Percentiles rank a stretch among this genome's conserved stretches.
phyloP scores from a whole-genome alignment of 2,888 invertebrate species.

The Stegana nigrithorax region DNA sequence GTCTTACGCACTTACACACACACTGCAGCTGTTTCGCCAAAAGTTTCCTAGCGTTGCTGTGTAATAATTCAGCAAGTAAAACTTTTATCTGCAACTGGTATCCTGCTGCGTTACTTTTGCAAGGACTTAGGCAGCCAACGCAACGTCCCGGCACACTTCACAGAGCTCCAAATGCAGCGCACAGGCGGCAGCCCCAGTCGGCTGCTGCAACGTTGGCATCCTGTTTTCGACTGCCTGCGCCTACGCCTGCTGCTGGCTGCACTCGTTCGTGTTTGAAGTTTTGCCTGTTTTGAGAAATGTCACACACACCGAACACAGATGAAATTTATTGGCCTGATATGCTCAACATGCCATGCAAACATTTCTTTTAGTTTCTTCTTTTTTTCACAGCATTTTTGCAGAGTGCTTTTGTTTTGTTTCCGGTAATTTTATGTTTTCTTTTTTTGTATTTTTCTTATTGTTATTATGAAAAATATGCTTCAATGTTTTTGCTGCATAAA shows the following conservation, averaged over 20 bases:
- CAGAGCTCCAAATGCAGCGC: constrained; percentile 35
- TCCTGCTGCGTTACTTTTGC: neutral
- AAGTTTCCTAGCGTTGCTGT: constrained; percentile 1
- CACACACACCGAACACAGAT: constrained; percentile 29
- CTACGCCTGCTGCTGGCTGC: neutral
- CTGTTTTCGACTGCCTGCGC: neutral
- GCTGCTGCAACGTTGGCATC: constrained; percentile 33
- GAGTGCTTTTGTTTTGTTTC: too few relatives aligned
- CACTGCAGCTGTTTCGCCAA: neutral
- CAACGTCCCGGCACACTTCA: constrained; percentile 13
- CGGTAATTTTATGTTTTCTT: too few relatives aligned
- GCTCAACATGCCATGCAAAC: constrained; percentile 33
- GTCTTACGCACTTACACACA: neutral
- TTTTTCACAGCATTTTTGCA: too few relatives aligned
- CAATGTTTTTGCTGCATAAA: neutral
- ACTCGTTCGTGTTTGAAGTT: constrained; percentile 1
- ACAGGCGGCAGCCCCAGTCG: constrained; percentile 40
- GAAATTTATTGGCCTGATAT: constrained; percentile 47
- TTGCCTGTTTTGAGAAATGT: constrained; percentile 42
- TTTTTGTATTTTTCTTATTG: constrained; percentile 12
- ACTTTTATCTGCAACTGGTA: constrained; percentile 8
- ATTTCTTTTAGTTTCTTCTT: too few relatives aligned
- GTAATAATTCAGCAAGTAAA: constrained; percentile 17
- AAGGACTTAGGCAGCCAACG: neutral
- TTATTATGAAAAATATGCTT: constrained; percentile 7